phyloP scores from a whole-genome alignment of 2,797 vertebrate species.

The Chanos chanos region DNA sequence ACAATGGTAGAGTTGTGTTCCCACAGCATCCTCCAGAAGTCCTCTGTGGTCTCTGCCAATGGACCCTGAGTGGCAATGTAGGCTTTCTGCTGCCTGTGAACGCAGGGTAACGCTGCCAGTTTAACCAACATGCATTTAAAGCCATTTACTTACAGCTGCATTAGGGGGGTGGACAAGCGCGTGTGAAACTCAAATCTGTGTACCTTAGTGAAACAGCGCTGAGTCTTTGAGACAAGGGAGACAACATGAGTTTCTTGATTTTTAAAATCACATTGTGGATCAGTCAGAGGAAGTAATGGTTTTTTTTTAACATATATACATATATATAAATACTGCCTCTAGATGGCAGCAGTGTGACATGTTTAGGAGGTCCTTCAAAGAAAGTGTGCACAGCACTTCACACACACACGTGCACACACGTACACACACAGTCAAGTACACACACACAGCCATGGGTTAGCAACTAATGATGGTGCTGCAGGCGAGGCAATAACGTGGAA shows the following conservation, averaged over 20 bases:
- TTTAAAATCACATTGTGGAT: too few relatives aligned
- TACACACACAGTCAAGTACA: conserved; percentile 22
- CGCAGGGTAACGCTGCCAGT: neutral
- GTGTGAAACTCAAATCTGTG: too few relatives aligned
- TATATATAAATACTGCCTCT: neutral
- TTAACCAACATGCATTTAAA: too few relatives aligned
- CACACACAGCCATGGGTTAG: conserved; percentile 52
- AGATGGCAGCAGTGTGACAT: conserved; percentile 29
- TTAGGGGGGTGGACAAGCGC: too few relatives aligned
- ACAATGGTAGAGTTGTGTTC: conserved; percentile 98
- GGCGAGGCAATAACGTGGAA: conserved; percentile 73
- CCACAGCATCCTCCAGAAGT: conserved; percentile 99
- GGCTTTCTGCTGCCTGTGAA: conserved; percentile 88
- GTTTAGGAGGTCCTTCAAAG: neutral
- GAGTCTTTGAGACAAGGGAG: too few relatives aligned
- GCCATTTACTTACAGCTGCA: too few relatives aligned
- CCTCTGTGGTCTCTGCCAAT: conserved; percentile 90
- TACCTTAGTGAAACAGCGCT: too few relatives aligned
- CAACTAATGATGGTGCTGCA: conserved; percentile 73
- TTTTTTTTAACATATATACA: too few relatives aligned
- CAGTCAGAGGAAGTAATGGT: too few relatives aligned
- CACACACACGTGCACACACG: conserved; percentile 28
- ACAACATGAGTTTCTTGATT: too few relatives aligned
- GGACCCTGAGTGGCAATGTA: conserved; percentile 97
- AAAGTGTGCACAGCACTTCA: conserved; percentile 21